Base-by-base conservation (phyloP, 1,140 invertebrate species). In the Popillia japonica region DNA sequence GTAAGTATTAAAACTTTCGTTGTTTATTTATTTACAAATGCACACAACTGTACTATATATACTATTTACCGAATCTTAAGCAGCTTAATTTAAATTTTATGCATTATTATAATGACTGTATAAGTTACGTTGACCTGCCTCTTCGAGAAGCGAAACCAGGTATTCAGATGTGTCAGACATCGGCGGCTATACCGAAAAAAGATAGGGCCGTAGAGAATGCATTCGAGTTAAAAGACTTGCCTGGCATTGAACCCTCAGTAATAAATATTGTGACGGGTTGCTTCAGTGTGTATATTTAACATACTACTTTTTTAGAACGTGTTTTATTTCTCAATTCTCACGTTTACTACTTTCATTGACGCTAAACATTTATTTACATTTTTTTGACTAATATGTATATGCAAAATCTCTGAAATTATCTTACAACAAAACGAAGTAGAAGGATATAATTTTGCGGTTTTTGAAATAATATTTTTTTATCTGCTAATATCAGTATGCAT, bases 1-100 rank as follows among this genome's bases (percentile, higher is more conserved):
- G 86, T 87, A 83, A 86, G 85, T 84, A n/a, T n/a, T 55, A 17
- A 59, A 41, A 41, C 40, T 7, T 41, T 34, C 14, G 2, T 72
- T 34, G 1, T 34, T 34, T 34, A 4, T 55, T 55, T 14, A 55
- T 55, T 55, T 55, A 17, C 11, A 20, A n/a, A 2, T 55, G 48
- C 14, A 55, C 17, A 6, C 0, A 17, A n/a, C 2, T 1, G 27
- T 4, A 1, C 4, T 34, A 44, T 14, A 8, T 44, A 7, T n/a
- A 44, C 2, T 14, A 8, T 44, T 44, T 44, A 55, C 48, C 17
- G 48, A 55, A 55, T 34, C 4, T 34, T 34, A 34, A 34, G 27
- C 27, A 2, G 48, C 48, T n/a, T 55, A 55, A 55, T 17, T 55
- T 17, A 55, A 17, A 55, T 3, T 17, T 14, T 17, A 0, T 55